phyloP scores from a whole-genome alignment of 37 sponge, comb jelly and placozoan genomes.

The Mnemiopsis leidyi region DNA sequence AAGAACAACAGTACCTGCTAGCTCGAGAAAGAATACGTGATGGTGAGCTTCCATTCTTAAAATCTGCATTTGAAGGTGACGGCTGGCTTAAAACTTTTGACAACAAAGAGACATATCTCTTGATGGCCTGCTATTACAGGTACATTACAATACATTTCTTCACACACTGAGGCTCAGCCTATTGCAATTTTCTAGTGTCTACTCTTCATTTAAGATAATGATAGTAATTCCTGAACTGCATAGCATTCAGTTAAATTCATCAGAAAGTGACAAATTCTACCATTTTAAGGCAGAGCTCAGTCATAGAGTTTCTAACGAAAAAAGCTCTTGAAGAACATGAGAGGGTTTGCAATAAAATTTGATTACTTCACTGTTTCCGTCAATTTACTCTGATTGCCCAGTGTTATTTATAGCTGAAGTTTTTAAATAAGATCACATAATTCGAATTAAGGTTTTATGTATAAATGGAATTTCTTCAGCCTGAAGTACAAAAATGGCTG shows the following conservation, averaged over 20 bases:
- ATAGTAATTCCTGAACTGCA: no score
- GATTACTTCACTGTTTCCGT: not conserved
- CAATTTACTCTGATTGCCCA: not conserved
- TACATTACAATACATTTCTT: no score
- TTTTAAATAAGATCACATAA: no score
- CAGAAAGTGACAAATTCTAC: not conserved
- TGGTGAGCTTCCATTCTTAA: slow-evolving; percentile 53
- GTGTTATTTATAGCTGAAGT: no score
- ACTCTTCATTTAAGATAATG: no score
- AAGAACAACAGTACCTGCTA: slow-evolving; percentile 23
- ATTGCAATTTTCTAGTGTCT: no score
- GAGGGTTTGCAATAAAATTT: not conserved
- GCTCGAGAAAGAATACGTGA: slow-evolving; percentile 20
- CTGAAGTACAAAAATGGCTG: slow-evolving; percentile 39
- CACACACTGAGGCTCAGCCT: no score
- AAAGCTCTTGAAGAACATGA: not conserved
- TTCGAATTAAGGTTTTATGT: no score
- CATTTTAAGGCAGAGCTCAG: slow-evolving; percentile 24
- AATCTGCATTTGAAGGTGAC: slow-evolving; percentile 25
- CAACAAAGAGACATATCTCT: not conserved
- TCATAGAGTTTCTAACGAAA: not conserved
- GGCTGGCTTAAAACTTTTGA: not conserved
- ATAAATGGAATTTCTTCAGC: not conserved
- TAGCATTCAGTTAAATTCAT: no score
- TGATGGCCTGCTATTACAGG: slow-evolving; percentile 65